Base-by-base conservation (phyloP, 1,140 invertebrate species). In the Zaprionus ornatus region DNA sequence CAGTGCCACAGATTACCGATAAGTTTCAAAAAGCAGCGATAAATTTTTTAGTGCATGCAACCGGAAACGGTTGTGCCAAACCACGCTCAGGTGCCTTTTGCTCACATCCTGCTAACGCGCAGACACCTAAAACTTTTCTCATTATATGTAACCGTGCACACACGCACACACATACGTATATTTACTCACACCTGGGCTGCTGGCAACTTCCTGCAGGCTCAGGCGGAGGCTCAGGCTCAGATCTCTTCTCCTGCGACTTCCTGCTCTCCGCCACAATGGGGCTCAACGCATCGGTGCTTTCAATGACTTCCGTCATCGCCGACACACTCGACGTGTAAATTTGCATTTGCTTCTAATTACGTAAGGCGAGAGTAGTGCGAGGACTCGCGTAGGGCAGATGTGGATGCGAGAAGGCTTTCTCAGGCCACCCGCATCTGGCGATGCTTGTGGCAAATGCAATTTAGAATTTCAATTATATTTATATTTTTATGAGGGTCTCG, bases 401-500 rank as follows among this genome's bases (percentile, higher is more conserved):
- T 19, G 7, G 45, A n/a, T 50, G 45, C 9, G 1, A 4, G 13
- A 1, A 40, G 37, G 37, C 29, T 32, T 40, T 13, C 37, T 9
- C 37, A 1, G 15, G 15, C 37, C 37, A 75, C 70, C 75, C 65
- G 29, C 29, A 32, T 29, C 50, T 32, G 50, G n/a, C 45, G 3
- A 23, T 35, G 32, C 77, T 88, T 80, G 84, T 65, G 84, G 83
- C 80, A 87, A 88, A 79, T 88, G 83, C 83, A 87, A 87, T 87
- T 87, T 88, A 87, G 84, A 87, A 87, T 75, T 87, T 87, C 83
- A 87, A 87, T 87, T 87, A 87, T 87, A 87, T 87, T 88, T 88
- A 88, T 83, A 77, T 74, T 70, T 74, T 73, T 77, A 80, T 80
- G 75, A 65, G 73, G 77, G 77, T 63, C 7, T 5, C 15, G 19